Conservation (phyloP, 1,140 invertebrate genomes). For the Pentalonia nigronervosa region DNA sequence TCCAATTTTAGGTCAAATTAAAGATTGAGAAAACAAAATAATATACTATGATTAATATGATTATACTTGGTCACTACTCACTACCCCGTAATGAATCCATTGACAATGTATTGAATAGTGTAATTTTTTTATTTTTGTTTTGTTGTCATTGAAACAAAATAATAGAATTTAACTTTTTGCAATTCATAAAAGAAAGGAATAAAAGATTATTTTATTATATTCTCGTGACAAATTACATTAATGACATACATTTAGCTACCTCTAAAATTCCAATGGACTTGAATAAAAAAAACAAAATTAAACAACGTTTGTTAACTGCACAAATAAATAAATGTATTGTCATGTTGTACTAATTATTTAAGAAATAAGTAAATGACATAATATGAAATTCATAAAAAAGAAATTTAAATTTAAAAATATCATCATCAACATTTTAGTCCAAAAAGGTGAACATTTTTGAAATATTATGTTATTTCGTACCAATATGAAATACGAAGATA, state of each 20-base stretch:
- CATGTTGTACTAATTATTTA: not conserved
- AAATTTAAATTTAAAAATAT: not conserved
- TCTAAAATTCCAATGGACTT: not conserved
- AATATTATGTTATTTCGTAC: not conserved
- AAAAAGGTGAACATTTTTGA: not conserved
- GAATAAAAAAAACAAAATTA: not conserved
- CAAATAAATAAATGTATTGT: not conserved
- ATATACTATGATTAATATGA: not conserved
- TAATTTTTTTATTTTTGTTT: not conserved
- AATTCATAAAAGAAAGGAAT: not conserved
- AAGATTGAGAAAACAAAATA: not conserved
- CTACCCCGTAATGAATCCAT: not conserved
- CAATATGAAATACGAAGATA: not conserved
- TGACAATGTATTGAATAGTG: not conserved
- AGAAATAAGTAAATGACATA: not conserved
- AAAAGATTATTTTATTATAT: not conserved
- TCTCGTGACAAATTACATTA: not conserved
- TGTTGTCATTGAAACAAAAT: not conserved
- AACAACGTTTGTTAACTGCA: not conserved
- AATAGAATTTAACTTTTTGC: not conserved
- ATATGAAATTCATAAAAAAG: not conserved
- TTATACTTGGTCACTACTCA: not conserved
- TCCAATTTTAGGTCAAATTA: not conserved
- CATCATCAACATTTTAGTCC: not conserved
- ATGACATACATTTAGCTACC: not conserved